A percentile compares a stretch with the other conserved stretches of the same genome.
Evolutionary conservation across 2,113 vertebrate genomes (phyloP).

Genomic region (Bombycilla garrulus): DNA sequence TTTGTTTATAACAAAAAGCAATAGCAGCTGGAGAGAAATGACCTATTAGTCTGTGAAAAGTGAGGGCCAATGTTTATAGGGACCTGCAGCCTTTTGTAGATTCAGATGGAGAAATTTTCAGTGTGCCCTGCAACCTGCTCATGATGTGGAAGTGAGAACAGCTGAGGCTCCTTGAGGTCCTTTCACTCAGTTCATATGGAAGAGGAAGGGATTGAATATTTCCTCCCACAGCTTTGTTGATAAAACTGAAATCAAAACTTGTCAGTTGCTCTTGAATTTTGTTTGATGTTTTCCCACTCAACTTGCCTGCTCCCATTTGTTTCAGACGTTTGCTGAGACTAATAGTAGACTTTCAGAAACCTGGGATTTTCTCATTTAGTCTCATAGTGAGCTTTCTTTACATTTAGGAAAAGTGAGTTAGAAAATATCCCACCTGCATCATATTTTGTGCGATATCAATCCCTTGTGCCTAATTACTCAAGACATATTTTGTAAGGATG

Average conservation of each 20-base stretch:
- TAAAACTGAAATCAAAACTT: not conserved
- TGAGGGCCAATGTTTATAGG: not conserved
- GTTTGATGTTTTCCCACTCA: not conserved
- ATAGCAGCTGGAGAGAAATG: not conserved
- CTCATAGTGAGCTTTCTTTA: not conserved
- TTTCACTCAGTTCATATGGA: not conserved
- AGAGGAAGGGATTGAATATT: not conserved
- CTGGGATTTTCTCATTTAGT: not conserved
- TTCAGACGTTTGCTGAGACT: not conserved
- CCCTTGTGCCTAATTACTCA: not conserved
- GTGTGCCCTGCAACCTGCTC: not conserved
- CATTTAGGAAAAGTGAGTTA: not conserved
- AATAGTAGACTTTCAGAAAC: not conserved
- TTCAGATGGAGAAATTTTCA: not conserved
- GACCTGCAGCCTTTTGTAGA: not conserved
- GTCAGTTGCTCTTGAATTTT: not conserved
- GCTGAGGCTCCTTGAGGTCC: not conserved
- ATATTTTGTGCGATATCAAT: not conserved
- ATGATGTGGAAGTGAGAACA: not conserved
- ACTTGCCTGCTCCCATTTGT: not conserved
- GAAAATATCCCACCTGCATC: not conserved
- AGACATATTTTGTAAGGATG: not conserved
- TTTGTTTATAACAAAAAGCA: not conserved
- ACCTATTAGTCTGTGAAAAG: not conserved
- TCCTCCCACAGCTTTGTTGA: not conserved